Evolutionary conservation across 1,140 invertebrate species (phyloP).

Genomic region (Plectus sambesii): DNA sequence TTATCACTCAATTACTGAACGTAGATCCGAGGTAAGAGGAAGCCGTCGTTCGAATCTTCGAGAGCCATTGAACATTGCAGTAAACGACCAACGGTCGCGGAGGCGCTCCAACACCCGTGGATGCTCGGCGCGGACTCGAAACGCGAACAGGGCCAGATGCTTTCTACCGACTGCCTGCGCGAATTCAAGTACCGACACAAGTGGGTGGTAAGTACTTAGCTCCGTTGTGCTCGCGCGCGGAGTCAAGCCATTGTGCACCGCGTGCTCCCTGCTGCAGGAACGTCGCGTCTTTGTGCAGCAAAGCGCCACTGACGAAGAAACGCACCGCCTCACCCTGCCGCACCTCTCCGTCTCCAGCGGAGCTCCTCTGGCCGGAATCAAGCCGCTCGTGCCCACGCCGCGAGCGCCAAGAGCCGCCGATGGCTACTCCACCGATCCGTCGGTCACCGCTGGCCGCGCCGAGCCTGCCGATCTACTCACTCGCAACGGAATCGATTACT

Average conservation of each 20-base stretch:
- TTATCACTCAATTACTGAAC: constrained; percentile 64
- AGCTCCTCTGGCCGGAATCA: too few relatives aligned
- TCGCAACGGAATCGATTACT: too few relatives aligned
- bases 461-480: too few relatives aligned
- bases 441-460: too few relatives aligned
- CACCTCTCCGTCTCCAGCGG: too few relatives aligned
- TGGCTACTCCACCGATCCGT: too few relatives aligned
- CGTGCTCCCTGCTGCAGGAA: constrained; percentile 25
- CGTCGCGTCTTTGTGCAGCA: constrained; percentile 45
- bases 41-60: constrained; percentile 27
- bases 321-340: constrained; percentile 33
- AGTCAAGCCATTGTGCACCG: background rate
- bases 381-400: too few relatives aligned
- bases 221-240: constrained; percentile 6
- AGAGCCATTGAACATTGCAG: constrained; percentile 25
- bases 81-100: constrained; percentile 45
- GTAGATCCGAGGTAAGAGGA: constrained; percentile 34
- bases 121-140: constrained; percentile 44
- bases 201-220: constrained; percentile 40
- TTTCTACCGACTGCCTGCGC: constrained; percentile 39
- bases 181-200: constrained; percentile 46
- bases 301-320: constrained; percentile 43
- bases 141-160: constrained; percentile 33
- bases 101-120: constrained; percentile 49
- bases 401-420: too few relatives aligned